These are phyloP conservation scores for Drosophila bunnanda DNA, from an alignment of 2,888 invertebrate species.

Conservation along the genomic window DNA sequence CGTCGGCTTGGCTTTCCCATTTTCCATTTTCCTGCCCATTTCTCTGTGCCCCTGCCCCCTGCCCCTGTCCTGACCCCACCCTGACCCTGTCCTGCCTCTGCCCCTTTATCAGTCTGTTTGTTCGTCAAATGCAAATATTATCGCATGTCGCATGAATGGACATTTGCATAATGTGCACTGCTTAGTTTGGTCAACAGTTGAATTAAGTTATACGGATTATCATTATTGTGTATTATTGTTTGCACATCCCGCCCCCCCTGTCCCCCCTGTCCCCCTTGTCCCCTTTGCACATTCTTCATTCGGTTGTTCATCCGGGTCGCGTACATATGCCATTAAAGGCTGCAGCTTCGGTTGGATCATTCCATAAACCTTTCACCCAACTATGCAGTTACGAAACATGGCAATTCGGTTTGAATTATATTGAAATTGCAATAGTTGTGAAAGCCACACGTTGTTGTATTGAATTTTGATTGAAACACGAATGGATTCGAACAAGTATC, in stretches of 20 bases:
- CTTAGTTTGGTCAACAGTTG: slow-evolving; percentile 48
- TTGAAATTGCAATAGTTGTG: not conserved
- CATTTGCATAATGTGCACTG: slow-evolving; percentile 50
- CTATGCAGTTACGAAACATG: not conserved
- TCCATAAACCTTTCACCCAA: not conserved
- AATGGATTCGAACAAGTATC: not conserved
- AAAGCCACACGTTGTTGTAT: not conserved
- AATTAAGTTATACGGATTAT: slow-evolving; percentile 45
- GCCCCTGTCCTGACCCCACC: not conserved
- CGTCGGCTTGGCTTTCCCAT: slow-evolving; percentile 27
- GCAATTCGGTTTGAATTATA: slow-evolving; percentile 7
- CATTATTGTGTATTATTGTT: slow-evolving; percentile 42
- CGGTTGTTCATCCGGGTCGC: not conserved
- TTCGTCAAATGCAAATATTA: slow-evolving; percentile 58
- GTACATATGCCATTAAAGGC: slow-evolving; percentile 15
- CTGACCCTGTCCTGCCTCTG: too few species aligned
- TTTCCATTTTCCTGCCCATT: not conserved
- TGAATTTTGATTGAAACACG: slow-evolving; percentile 10
- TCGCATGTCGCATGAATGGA: slow-evolving; percentile 42
- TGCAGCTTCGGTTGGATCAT: not conserved
- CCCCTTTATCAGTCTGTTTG: slow-evolving; percentile 10
- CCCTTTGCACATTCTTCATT: slow-evolving; percentile 6
- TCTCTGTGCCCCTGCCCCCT: not conserved
- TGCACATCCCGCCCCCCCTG: slow-evolving; percentile 10
- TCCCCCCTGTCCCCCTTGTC: not conserved